Base-by-base conservation (phyloP, 1,140 invertebrate species). In the Eriosoma lanigerum region DNA sequence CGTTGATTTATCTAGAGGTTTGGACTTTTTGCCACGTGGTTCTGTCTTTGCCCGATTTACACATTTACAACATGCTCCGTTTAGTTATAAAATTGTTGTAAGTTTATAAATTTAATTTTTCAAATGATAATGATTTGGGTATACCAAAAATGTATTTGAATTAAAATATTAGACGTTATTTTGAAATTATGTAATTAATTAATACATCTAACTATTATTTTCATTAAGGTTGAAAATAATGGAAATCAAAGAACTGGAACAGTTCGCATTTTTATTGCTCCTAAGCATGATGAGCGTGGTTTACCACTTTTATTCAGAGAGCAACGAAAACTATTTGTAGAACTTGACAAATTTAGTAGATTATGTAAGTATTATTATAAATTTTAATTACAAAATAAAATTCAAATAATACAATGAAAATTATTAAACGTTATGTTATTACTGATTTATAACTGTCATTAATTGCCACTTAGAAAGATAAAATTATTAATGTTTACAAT, bases 201-300 rank as follows among this genome's bases (percentile, higher is more conserved):
- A 10, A 48, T 48, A 48, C 10, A 48, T 48, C 32, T 38, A 38
- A 4, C 8, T 4, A 38, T 38, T 38, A 38, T 38, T 19, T 19
- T 54, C 24, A 50, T 26, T 13, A 13, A 82, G 81, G 81, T 83
- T n/a, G 76, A 82, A 52, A 82, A 82, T 72, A 81, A 46, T 13
- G 81, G 80, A 44, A 62, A 24, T 6, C 56, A 66, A 21, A 81
- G 68, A 29, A 70, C 26, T 84, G 88, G 88, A 4, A 90, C 89
- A 17, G 88, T 89, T n/a, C 86, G 90, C 17, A 88, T 90, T 38
- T 90, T 90, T 85, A 82, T 90, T 70, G 88, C 87, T 9, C 89
- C 89, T 13, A 87, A 87, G 80, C 82, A 83, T 46, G 88, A 90
- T 82, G 89, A 90, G 82, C 84, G 87, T 32, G 88, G 88, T 2